Conservation (phyloP, 2,797 vertebrate species). For the Poeciliopsis infans region DNA sequence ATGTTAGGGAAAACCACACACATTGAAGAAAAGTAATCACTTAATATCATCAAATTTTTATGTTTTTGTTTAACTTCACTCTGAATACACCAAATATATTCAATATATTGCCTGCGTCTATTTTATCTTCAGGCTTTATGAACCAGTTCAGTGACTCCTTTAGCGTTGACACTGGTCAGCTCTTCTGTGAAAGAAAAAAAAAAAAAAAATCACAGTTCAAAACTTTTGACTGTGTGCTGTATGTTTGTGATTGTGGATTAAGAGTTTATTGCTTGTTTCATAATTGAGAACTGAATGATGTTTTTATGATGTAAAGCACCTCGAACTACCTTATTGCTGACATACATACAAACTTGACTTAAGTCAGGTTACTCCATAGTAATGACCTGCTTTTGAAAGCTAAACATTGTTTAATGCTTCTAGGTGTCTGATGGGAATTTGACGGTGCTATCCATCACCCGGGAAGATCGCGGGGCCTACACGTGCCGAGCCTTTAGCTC, state of each 20-base stretch:
- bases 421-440: constrained; percentile 95
- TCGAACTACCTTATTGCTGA: too few relatives aligned
- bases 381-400: background rate
- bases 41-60: background rate
- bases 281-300: too few relatives aligned
- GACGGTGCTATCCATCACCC: constrained; percentile 89
- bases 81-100: background rate
- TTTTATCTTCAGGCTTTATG: background rate
- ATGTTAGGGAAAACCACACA: background rate
- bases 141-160: background rate
- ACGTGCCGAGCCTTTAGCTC: constrained; percentile 95
- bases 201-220: background rate
- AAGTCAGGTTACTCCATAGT: background rate
- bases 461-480: constrained; percentile 94
- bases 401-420: background rate
- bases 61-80: background rate
- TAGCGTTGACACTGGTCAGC: background rate
- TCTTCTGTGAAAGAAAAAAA: background rate
- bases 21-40: background rate
- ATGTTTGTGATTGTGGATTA: background rate
- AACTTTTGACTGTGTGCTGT: background rate
- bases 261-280: background rate
- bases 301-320: too few relatives aligned
- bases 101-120: background rate
- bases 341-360: too few relatives aligned